A percentile compares a stretch with the other conserved stretches of the same genome.
Conservation (phyloP, 2,888 invertebrate genomes). For the Drosophila anomalata region DNA sequence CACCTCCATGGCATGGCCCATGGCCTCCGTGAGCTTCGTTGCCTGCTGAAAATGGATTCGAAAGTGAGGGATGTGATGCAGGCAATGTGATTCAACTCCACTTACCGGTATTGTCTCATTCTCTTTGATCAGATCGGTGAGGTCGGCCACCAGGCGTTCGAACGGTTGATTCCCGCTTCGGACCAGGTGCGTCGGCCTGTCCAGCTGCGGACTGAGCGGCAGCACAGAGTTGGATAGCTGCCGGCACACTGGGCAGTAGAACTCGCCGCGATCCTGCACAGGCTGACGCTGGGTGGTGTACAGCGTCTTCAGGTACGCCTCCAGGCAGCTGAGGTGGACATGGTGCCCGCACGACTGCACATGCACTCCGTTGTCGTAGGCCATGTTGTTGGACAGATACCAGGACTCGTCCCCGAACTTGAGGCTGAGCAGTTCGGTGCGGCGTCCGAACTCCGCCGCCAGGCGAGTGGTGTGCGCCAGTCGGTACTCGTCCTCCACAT, state of each 20-base stretch:
- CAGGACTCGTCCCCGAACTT: conserved; percentile 93
- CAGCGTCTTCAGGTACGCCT: conserved; percentile 94
- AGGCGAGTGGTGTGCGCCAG: conserved; percentile 87
- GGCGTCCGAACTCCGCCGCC: conserved; percentile 90
- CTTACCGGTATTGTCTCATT: conserved; percentile 88
- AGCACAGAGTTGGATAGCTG: conserved; percentile 96
- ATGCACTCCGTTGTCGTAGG: conserved; percentile 96
- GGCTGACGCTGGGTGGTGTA: conserved; percentile 91
- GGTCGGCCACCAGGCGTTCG: conserved; percentile 83
- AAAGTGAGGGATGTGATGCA: too few species aligned
- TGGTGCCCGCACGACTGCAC: conserved; percentile 98
- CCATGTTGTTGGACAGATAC: conserved; percentile 91
- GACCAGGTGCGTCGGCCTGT: conserved; percentile 87
- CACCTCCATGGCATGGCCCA: conserved; percentile 97
- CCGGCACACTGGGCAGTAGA: conserved; percentile 96
- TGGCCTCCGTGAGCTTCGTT: conserved; percentile 92
- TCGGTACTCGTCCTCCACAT: conserved; percentile 87
- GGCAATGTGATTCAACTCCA: conserved; percentile 21
- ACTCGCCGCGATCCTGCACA: conserved; percentile 93
- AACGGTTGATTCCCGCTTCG: conserved; percentile 85
- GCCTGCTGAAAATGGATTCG: conserved; percentile 84
- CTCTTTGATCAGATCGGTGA: conserved; percentile 87
- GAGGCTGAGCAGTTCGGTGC: conserved; percentile 89
- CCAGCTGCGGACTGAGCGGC: conserved; percentile 90
- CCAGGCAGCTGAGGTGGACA: conserved; percentile 96